Percentiles rank a stretch among this genome's conserved stretches.
These are phyloP conservation scores for Pseudobourletiella spinata DNA, from an alignment of 1,140 invertebrate genomes.

Conservation along the genomic window DNA sequence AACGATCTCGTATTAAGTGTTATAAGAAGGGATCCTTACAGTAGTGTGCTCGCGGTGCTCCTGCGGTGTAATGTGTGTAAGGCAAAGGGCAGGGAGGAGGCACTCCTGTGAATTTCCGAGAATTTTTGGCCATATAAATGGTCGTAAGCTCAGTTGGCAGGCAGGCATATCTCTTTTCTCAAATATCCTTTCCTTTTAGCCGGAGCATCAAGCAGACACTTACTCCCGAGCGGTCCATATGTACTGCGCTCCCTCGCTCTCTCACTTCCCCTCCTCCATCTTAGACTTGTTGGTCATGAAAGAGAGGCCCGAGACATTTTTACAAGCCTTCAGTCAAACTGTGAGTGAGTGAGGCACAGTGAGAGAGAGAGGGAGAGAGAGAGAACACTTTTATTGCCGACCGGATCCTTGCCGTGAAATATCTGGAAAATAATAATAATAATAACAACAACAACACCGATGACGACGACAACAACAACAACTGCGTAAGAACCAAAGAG, in stretches of 20 bases:
- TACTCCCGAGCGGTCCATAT: too few species aligned
- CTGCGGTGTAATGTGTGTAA: too few species aligned
- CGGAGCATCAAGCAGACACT: too few species aligned
- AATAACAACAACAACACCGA: conserved; percentile 10
- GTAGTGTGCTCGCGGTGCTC: too few species aligned
- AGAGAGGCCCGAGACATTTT: conserved; percentile 33
- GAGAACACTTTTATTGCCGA: conserved; percentile 36
- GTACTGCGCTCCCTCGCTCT: conserved; percentile 13
- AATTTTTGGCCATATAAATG: conserved; percentile 36
- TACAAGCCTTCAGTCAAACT: conserved; percentile 37
- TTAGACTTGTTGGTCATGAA: conserved; percentile 20
- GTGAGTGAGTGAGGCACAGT: too few species aligned
- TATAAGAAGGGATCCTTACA: too few species aligned
- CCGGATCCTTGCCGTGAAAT: conserved; percentile 27
- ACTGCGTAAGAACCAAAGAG: background rate
- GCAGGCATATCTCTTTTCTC: background rate
- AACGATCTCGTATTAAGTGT: background rate
- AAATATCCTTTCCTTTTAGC: background rate
- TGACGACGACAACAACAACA: too few species aligned
- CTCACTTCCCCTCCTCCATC: conserved; percentile 4
- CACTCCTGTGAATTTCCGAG: conserved; percentile 35
- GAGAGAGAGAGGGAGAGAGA: too few species aligned
- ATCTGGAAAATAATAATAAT: conserved; percentile 29
- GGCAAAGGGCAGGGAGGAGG: conserved; percentile 1
- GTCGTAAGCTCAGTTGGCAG: conserved; percentile 14